A percentile compares a stretch with the other conserved stretches of the same genome.
phyloP scores from a whole-genome alignment of 2,888 invertebrate genomes.

The Autographa pulchrina region DNA sequence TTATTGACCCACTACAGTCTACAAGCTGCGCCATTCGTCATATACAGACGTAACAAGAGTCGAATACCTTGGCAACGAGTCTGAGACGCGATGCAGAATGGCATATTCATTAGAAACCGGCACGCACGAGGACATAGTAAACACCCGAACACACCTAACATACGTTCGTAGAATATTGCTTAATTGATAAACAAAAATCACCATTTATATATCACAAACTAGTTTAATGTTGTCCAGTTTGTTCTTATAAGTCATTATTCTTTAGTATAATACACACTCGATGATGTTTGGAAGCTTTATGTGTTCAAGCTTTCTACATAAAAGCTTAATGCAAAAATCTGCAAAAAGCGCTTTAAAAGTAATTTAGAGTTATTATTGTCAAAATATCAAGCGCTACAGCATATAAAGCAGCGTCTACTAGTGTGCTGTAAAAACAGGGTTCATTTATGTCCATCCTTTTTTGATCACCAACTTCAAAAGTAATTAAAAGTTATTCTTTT shows the following conservation, averaged over 20 bases:
- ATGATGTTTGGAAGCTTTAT: neutral
- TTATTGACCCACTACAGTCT: neutral
- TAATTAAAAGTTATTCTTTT: constrained; percentile 3
- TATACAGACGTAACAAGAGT: neutral
- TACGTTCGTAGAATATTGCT: constrained; percentile 19
- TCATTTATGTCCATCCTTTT: neutral
- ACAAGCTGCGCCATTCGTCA: neutral
- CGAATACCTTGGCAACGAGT: neutral
- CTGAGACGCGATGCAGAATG: neutral
- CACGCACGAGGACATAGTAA: neutral
- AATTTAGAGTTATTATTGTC: neutral
- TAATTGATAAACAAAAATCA: constrained; percentile 42
- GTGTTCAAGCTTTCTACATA: too few species aligned
- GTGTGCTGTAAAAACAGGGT: neutral
- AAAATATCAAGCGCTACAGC: neutral
- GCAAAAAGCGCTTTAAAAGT: neutral
- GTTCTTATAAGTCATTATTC: constrained; percentile 32
- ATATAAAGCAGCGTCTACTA: neutral
- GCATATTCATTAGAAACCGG: neutral
- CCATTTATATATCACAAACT: constrained; percentile 36
- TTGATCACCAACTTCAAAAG: constrained; percentile 4
- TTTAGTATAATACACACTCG: constrained; percentile 11
- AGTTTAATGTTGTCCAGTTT: constrained; percentile 31
- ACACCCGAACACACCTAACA: neutral
- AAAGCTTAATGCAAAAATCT: neutral